phyloP scores from a whole-genome alignment of 2,888 invertebrate species.

The Hypselothyrea guttata region DNA sequence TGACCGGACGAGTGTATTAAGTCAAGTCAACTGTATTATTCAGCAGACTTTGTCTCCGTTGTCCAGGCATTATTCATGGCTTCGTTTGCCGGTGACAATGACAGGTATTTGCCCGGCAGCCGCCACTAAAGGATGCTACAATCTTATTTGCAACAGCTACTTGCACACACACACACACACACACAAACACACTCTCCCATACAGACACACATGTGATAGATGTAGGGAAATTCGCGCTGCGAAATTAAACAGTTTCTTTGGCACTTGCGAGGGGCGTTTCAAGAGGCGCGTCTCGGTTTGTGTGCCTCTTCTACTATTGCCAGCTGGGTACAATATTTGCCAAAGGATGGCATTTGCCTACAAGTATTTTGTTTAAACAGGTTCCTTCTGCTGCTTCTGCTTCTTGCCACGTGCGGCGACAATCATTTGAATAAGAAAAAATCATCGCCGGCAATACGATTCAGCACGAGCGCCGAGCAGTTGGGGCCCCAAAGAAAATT shows the following conservation, averaged over 20 bases:
- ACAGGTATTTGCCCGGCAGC: constrained; percentile 21
- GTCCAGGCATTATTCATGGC: constrained; percentile 59
- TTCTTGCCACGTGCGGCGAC: constrained; percentile 33
- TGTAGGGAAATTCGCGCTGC: constrained; percentile 39
- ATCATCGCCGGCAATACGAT: constrained; percentile 35
- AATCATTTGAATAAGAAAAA: constrained; percentile 54
- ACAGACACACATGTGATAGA: constrained; percentile 1
- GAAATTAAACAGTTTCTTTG: constrained; percentile 48
- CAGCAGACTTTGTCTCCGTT: constrained; percentile 30
- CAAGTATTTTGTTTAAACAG: constrained; percentile 75
- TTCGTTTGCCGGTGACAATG: constrained; percentile 30
- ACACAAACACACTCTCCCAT: constrained; percentile 17
- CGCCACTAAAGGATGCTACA: constrained; percentile 14
- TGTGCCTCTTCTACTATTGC: constrained; percentile 24
- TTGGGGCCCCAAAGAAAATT: constrained; percentile 55
- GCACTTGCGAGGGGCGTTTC: constrained; percentile 12
- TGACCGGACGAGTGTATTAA: not conserved
- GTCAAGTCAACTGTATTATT: constrained; percentile 50
- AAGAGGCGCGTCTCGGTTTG: constrained; percentile 30
- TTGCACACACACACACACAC: not conserved
- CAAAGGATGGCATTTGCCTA: constrained; percentile 68
- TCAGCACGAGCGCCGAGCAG: constrained; percentile 7
- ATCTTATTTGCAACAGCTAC: constrained; percentile 24
- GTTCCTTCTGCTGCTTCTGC: constrained; percentile 39
- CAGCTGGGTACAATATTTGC: constrained; percentile 63